Evolutionary conservation across 2,888 invertebrate genomes (phyloP).

Genomic region (Folsomia candida): DNA sequence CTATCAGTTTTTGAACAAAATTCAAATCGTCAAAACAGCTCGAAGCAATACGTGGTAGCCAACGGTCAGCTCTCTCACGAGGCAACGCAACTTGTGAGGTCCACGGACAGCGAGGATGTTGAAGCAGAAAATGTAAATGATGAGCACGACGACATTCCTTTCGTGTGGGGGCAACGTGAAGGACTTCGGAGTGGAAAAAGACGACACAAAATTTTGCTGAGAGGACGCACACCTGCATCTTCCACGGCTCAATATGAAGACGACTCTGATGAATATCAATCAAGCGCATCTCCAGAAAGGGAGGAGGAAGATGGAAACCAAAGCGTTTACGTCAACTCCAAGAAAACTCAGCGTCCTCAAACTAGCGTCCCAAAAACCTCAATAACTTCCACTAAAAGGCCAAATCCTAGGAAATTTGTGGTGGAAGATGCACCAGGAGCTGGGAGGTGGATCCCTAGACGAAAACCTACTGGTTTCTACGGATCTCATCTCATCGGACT

Average conservation of each 20-base stretch:
- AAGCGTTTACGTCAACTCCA: background rate
- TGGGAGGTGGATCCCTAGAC: background rate
- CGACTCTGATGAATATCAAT: background rate
- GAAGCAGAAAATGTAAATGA: too few relatives aligned
- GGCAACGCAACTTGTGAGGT: too few relatives aligned
- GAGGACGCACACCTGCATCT: background rate
- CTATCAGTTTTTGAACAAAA: too few relatives aligned
- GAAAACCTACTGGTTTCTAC: background rate
- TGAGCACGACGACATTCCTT: background rate
- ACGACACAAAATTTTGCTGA: background rate
- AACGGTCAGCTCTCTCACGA: too few relatives aligned
- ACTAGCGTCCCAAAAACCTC: background rate
- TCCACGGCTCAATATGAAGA: background rate
- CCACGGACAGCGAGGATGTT: too few relatives aligned
- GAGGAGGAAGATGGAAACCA: background rate
- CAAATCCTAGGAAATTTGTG: background rate
- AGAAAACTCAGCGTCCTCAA: too few relatives aligned
- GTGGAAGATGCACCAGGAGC: background rate
- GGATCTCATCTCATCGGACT: slow-evolving; percentile 1
- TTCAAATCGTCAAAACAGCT: too few relatives aligned
- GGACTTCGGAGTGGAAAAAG: background rate
- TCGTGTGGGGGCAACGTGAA: background rate
- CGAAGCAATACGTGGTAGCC: too few relatives aligned
- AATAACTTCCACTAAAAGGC: background rate
- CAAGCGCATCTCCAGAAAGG: background rate